Base-by-base conservation (phyloP, 2,797 vertebrate species). In the Erethizon dorsatum region DNA sequence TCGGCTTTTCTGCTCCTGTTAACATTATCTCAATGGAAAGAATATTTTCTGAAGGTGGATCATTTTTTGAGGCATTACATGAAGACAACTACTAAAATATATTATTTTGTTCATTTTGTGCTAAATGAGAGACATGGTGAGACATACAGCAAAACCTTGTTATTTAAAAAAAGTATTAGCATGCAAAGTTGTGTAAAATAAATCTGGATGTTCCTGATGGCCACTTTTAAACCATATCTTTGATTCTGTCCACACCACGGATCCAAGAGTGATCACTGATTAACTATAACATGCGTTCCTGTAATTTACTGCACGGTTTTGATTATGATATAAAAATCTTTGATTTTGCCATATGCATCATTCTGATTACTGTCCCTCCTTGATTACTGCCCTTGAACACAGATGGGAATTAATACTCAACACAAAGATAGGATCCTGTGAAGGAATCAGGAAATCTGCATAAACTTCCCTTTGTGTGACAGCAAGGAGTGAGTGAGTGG, bases 361-460 rank as follows among this genome's bases (percentile, higher is more conserved):
- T 93, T 92, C n/a, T 97, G 95, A 96, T 97, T 71, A 97, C 67
- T 94, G n/a, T 1, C 83, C 79, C 75, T 88, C 61, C 75, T 96
- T 98, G 94, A 96, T 94, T 93, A 73, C 2, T 0, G 17, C 79
- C 92, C 63, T 96, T 94, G 67, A 84, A 83, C 24, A 85, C 85
- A 94, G 78, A 95, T 83, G 85, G 71, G 85, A 86, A 88, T 96
- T 94, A 90, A 95, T 88, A 83, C 71, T 90, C 26, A 61, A 47
- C 33, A 75, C 33, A 88, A 94, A 90, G 84, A 92, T 1, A 28
- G 73, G 17, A 47, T 26, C 12, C 78, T 65, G 41, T 14, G 28
- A 94, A 84, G 47, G 12, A 90, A 37, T 59, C 0, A 63, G 50
- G 73, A 69, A 71, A 37, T 52, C 61, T 73, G 77, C 2, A 2